Percentiles rank a stretch among this genome's conserved stretches.
phyloP scores from a whole-genome alignment of 1,140 invertebrate species.

The Drosophila tsacasi region DNA sequence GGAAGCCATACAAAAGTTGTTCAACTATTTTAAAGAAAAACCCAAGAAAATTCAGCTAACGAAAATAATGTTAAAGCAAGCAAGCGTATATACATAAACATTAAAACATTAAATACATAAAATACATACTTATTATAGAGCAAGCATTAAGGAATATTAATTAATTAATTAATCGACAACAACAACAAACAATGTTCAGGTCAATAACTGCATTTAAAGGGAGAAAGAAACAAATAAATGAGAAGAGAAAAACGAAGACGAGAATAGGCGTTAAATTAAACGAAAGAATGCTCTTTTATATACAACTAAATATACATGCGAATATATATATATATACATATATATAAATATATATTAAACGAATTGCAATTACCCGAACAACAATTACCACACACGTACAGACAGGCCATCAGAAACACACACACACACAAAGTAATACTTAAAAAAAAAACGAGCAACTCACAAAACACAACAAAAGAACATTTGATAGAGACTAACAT shows the following conservation, averaged over 20 bases:
- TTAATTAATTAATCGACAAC: slow-evolving; percentile 46
- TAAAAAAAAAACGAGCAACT: slow-evolving; percentile 18
- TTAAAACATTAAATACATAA: slow-evolving; percentile 40
- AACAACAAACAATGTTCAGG: slow-evolving; percentile 69
- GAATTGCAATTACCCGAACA: slow-evolving; percentile 27
- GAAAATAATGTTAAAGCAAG: slow-evolving; percentile 24
- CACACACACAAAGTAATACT: slow-evolving; percentile 28
- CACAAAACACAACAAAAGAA: slow-evolving; percentile 33
- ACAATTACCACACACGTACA: slow-evolving; percentile 19
- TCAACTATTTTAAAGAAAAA: slow-evolving; percentile 51
- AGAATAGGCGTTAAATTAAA: slow-evolving; percentile 64
- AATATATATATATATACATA: slow-evolving; percentile 39
- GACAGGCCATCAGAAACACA: slow-evolving; percentile 11
- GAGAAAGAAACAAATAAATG: not conserved
- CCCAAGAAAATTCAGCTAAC: slow-evolving; percentile 24
- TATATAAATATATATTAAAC: slow-evolving; percentile 37
- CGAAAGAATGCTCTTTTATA: slow-evolving; percentile 70
- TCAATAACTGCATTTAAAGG: slow-evolving; percentile 81
- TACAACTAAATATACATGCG: slow-evolving; percentile 49
- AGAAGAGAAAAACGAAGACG: slow-evolving; percentile 2
- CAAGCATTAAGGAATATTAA: slow-evolving; percentile 39
- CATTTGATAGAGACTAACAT: slow-evolving; percentile 41
- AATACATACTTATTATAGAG: slow-evolving; percentile 41
- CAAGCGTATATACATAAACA: slow-evolving; percentile 48
- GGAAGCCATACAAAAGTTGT: slow-evolving; percentile 44